phyloP scores from a whole-genome alignment of 2,797 vertebrate genomes.

The Acanthis flammea region DNA sequence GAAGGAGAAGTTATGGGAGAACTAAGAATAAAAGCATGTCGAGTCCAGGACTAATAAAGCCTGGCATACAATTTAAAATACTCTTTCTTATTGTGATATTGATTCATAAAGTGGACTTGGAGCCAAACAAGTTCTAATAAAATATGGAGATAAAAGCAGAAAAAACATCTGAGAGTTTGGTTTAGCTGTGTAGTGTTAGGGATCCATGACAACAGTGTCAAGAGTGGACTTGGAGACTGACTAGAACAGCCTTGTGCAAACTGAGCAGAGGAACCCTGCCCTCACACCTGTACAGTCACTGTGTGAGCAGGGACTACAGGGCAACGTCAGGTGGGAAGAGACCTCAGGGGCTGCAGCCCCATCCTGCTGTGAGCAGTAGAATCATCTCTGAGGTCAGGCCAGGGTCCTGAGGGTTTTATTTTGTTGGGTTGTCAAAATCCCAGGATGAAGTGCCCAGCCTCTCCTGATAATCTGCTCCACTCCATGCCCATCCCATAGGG shows the following conservation, averaged over 20 bases:
- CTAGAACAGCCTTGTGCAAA: not conserved
- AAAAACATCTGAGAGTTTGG: not conserved
- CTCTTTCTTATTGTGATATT: not conserved
- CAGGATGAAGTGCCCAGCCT: not conserved
- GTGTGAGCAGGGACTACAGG: too few species aligned
- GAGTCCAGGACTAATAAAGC: not conserved
- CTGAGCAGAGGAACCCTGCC: not conserved
- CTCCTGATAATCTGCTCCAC: fast-evolving
- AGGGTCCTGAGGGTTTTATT: not conserved
- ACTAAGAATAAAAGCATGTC: not conserved
- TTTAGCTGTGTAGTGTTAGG: not conserved
- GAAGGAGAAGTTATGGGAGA: not conserved
- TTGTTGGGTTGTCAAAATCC: fast-evolving
- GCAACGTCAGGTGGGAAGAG: not conserved
- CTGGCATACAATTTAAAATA: not conserved
- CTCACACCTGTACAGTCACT: too few species aligned
- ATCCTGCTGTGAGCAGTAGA: not conserved
- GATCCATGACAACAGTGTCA: not conserved
- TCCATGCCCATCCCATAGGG: not conserved
- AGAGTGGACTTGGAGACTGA: not conserved
- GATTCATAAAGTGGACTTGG: not conserved
- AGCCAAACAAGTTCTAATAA: not conserved
- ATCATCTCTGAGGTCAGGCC: not conserved
- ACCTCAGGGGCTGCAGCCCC: not conserved
- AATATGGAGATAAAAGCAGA: not conserved